Percentiles rank a stretch among this genome's conserved stretches.
Evolutionary conservation across 2,797 vertebrate genomes (phyloP).

Genomic region (Luscinia megarhynchos): DNA sequence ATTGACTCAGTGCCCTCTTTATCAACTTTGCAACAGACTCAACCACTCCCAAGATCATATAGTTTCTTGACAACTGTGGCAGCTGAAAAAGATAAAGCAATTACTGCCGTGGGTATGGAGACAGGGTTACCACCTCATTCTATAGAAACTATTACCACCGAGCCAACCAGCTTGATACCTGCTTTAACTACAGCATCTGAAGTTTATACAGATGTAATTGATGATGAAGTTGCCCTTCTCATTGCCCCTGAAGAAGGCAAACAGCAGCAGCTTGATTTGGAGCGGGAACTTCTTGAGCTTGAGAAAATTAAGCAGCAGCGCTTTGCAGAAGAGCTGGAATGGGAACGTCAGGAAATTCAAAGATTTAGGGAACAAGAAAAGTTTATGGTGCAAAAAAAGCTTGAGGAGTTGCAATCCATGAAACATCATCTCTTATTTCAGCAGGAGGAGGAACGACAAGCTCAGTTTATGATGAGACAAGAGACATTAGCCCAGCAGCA

Average conservation of each 20-base stretch:
- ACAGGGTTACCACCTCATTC: constrained; percentile 78
- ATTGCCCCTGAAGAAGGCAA: constrained; percentile 90
- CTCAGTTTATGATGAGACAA: constrained; percentile 96
- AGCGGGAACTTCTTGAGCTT: constrained; percentile 94
- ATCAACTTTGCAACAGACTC: constrained; percentile 84
- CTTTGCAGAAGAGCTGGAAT: constrained; percentile 96
- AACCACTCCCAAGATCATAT: constrained; percentile 87
- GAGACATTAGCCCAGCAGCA: constrained; percentile 95
- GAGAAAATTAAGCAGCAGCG: constrained; percentile 97
- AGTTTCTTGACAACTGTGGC: constrained; percentile 86
- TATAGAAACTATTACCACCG: constrained; percentile 84
- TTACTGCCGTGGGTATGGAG: constrained; percentile 83
- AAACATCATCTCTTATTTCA: constrained; percentile 96
- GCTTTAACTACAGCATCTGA: constrained; percentile 88
- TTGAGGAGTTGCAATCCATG: constrained; percentile 95
- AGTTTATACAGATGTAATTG: constrained; percentile 87
- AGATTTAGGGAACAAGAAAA: constrained; percentile 98
- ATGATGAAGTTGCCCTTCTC: constrained; percentile 87
- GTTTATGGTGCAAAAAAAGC: constrained; percentile 95
- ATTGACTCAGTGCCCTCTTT: constrained; percentile 90
- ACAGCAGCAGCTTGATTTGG: constrained; percentile 94
- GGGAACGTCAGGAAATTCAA: constrained; percentile 98
- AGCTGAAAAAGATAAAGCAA: constrained; percentile 79
- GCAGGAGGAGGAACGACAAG: constrained; percentile 96
- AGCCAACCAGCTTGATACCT: constrained; percentile 81